Evolutionary conservation across 2,888 invertebrate species (phyloP).

Genomic region (Polydrusus pterygomalis): DNA sequence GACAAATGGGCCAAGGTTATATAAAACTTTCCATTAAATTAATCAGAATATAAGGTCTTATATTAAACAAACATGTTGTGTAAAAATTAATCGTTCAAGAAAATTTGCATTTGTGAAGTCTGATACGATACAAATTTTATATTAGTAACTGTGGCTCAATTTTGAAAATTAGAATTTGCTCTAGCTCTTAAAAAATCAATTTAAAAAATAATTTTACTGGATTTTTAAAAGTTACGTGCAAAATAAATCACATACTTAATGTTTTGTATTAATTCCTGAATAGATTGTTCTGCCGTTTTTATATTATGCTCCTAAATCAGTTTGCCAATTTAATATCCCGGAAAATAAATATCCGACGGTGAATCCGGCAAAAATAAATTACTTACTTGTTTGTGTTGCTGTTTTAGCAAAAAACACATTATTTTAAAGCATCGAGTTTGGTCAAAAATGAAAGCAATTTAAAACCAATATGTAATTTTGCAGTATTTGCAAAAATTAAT

Average conservation of each 20-base stretch:
- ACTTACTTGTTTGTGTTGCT: slow-evolving; percentile 33
- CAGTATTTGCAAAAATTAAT: neutral
- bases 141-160: too few species aligned
- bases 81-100: too few species aligned
- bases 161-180: too few species aligned
- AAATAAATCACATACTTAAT: slow-evolving; percentile 51
- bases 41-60: too few species aligned
- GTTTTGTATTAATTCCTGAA: slow-evolving; percentile 39
- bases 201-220: slow-evolving; percentile 8
- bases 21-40: too few species aligned
- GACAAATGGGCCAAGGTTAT: too few species aligned
- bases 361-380: slow-evolving; percentile 41
- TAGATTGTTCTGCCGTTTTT: slow-evolving; percentile 47
- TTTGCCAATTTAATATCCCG: slow-evolving; percentile 53
- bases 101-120: too few species aligned
- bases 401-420: slow-evolving; percentile 14
- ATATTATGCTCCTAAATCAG: slow-evolving; percentile 50
- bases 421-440: slow-evolving; percentile 1
- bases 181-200: neutral
- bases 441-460: slow-evolving; percentile 10
- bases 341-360: slow-evolving; percentile 52
- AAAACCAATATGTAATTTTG: neutral
- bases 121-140: too few species aligned
- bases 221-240: slow-evolving; percentile 34
- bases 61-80: too few species aligned